These are phyloP conservation scores for Hydropotes inermis DNA, from an alignment of 2,113 vertebrate species.

Conservation along the genomic window DNA sequence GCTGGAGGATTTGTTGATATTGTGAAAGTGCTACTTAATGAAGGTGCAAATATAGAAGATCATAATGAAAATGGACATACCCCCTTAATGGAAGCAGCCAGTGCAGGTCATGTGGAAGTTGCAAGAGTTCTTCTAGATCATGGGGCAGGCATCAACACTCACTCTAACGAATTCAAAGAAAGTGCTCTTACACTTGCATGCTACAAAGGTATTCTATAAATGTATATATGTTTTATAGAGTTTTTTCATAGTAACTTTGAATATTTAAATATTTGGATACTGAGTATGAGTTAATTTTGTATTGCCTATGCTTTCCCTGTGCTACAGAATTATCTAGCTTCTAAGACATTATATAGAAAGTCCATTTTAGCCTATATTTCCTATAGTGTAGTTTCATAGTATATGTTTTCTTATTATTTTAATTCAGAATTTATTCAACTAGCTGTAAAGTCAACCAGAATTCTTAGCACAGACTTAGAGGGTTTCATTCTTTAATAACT, in stretches of 20 bases:
- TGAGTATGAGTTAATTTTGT: constrained; percentile 48
- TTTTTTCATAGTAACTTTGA: constrained; percentile 19
- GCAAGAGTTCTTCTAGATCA: constrained; percentile 97
- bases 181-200: constrained; percentile 98
- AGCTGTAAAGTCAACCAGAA: background rate
- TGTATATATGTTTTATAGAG: constrained; percentile 33
- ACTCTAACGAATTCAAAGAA: constrained; percentile 99
- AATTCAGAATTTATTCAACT: constrained; percentile 40
- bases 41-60: constrained; percentile 98
- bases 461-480: constrained; percentile 11
- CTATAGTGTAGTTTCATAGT: background rate
- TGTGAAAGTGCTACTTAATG: constrained; percentile 97
- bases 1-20: constrained; percentile 98
- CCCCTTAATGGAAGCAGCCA: constrained; percentile 98
- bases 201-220: constrained; percentile 92
- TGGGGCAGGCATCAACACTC: constrained; percentile 98
- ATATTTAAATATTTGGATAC: constrained; percentile 15
- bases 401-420: constrained; percentile 52
- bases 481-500: constrained; percentile 55
- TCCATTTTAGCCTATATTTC: constrained; percentile 35
- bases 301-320: constrained; percentile 40
- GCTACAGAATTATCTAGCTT: constrained; percentile 20
- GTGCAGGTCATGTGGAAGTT: constrained; percentile 97
- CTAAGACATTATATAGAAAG: constrained; percentile 30
- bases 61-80: constrained; percentile 99